These are phyloP conservation scores for Drosophila kepulauana DNA, from an alignment of 1,140 invertebrate species.

Conservation along the genomic window DNA sequence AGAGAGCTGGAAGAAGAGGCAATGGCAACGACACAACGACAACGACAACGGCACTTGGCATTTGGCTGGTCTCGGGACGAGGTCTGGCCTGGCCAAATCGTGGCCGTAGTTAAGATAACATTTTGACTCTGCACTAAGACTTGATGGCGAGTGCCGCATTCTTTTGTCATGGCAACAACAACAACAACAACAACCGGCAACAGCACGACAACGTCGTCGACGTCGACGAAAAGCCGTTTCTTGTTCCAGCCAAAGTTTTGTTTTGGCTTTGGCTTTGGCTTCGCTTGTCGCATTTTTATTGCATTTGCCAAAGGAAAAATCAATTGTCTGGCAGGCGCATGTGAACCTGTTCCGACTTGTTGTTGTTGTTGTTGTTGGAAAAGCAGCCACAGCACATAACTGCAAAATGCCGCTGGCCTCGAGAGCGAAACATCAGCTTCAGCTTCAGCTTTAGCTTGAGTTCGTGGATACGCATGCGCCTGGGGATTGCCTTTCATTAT, in stretches of 20 bases:
- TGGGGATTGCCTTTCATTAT: slow-evolving; percentile 61
- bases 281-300: slow-evolving; percentile 42
- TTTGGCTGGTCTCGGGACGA: slow-evolving; percentile 42
- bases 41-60: slow-evolving; percentile 76
- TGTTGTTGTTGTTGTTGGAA: slow-evolving; percentile 32
- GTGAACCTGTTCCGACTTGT: slow-evolving; percentile 70
- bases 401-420: slow-evolving; percentile 67
- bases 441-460: background rate
- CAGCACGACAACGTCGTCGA: slow-evolving; percentile 26
- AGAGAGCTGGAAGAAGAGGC: background rate
- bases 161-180: slow-evolving; percentile 77
- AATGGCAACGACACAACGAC: slow-evolving; percentile 24
- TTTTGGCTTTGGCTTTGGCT: slow-evolving; percentile 17
- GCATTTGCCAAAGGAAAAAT: slow-evolving; percentile 69
- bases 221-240: slow-evolving; percentile 63
- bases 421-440: background rate
- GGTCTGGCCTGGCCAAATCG: slow-evolving; percentile 66
- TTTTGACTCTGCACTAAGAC: slow-evolving; percentile 79
- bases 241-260: slow-evolving; percentile 59
- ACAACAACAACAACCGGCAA: slow-evolving; percentile 54
- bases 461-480: slow-evolving; percentile 55
- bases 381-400: slow-evolving; percentile 55
- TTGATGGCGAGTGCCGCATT: slow-evolving; percentile 79
- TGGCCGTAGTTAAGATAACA: slow-evolving; percentile 80
- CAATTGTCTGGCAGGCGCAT: slow-evolving; percentile 67